Conservation (phyloP, 2,797 vertebrate genomes). For the Lepidocolaptes lacrymiger region DNA sequence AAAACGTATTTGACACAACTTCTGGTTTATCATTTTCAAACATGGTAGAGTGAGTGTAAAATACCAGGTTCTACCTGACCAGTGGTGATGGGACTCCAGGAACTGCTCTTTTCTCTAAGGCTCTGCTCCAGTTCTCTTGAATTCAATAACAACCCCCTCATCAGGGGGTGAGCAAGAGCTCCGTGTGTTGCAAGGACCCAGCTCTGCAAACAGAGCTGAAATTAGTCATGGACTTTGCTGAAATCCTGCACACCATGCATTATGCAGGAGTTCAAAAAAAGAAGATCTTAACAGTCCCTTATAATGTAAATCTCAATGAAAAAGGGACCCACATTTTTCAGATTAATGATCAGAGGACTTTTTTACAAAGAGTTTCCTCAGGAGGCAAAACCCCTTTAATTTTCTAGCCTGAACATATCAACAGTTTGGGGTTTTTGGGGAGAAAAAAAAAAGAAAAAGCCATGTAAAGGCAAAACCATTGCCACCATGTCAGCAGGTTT, state of each 20-base stretch:
- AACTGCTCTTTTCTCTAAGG: background rate
- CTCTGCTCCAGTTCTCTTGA: background rate
- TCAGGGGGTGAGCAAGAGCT: background rate
- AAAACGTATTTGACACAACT: background rate
- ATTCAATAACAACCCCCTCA: background rate
- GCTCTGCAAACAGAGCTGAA: background rate
- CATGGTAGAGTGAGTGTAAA: fast-evolving
- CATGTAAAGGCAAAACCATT: background rate
- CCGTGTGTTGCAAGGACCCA: background rate
- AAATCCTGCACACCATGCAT: background rate
- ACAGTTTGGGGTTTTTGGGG: background rate
- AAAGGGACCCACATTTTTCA: background rate
- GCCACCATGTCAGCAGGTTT: background rate
- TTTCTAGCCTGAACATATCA: background rate
- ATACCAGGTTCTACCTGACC: background rate
- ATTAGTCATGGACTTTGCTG: background rate
- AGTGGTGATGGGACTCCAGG: background rate
- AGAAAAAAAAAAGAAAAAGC: background rate
- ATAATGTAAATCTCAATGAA: background rate
- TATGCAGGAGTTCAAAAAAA: background rate
- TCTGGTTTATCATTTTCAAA: background rate
- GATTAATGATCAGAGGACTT: background rate
- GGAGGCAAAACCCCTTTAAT: background rate
- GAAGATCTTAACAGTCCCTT: background rate
- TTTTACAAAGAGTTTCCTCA: background rate